Percentiles rank a stretch among this genome's conserved stretches.
Conservation (phyloP, 2,888 invertebrate genomes). For the Hololepta plana region DNA sequence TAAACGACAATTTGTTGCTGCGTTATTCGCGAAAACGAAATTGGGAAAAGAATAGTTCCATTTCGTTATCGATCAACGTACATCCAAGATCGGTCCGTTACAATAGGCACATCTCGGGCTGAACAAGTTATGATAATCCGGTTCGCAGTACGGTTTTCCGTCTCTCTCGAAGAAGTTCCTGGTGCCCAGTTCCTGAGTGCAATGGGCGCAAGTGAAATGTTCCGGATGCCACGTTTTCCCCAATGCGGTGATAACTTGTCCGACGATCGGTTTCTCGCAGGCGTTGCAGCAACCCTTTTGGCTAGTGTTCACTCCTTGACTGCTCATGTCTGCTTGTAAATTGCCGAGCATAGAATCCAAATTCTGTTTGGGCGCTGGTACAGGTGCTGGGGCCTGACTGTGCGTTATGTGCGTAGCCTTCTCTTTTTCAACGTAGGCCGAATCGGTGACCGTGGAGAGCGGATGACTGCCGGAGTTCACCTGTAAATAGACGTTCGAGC, state of each 20-base stretch:
- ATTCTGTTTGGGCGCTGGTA: constrained; percentile 27
- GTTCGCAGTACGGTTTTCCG: constrained; percentile 93
- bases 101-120: constrained; percentile 98
- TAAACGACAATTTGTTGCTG: constrained; percentile 15
- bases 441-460: constrained; percentile 47
- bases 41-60: constrained; percentile 5
- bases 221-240: constrained; percentile 99
- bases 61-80: constrained; percentile 39
- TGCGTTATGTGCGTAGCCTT: constrained; percentile 25
- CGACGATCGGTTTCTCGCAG: constrained; percentile 97
- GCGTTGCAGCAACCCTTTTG: constrained; percentile 99
- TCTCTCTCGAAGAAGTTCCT: constrained; percentile 98
- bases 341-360: constrained; percentile 75
- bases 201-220: constrained; percentile 96
- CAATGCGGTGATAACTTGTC: constrained; percentile 92
- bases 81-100: constrained; percentile 96
- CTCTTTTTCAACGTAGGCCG: constrained; percentile 48
- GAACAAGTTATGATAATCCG: constrained; percentile 96
- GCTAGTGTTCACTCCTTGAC: constrained; percentile 95
- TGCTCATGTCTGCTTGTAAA: constrained; percentile 91
- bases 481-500: constrained; percentile 31
- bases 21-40: no score
- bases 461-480: constrained; percentile 43
- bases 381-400: constrained; percentile 24
- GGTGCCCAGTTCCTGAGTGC: constrained; percentile 91